These are phyloP conservation scores for Heliconius congener DNA, from an alignment of 1,140 invertebrate genomes.

Conservation along the genomic window DNA sequence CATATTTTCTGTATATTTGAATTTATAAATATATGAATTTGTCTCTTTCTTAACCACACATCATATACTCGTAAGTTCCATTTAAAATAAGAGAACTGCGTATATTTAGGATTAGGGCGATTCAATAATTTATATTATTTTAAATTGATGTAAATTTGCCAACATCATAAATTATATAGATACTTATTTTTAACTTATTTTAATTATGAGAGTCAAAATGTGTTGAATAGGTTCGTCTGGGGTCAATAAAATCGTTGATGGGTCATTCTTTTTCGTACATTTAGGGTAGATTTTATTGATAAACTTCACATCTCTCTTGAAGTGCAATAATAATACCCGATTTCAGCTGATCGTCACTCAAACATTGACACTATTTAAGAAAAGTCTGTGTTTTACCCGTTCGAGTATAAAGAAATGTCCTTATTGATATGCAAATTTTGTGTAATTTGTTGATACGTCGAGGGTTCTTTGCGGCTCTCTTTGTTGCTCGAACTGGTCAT, in stretches of 20 bases:
- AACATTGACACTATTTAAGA: constrained; percentile 72
- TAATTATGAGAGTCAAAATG: constrained; percentile 10
- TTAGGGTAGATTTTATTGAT: constrained; percentile 14
- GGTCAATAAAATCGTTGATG: constrained; percentile 8
- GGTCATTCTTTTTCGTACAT: not conserved
- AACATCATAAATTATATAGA: not conserved
- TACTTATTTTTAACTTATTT: constrained; percentile 4
- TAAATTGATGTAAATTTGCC: not conserved
- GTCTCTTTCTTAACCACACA: too few relatives aligned
- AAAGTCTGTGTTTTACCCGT: constrained; percentile 66
- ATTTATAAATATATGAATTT: not conserved
- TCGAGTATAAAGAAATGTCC: constrained; percentile 49
- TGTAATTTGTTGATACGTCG: constrained; percentile 79
- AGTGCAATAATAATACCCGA: constrained; percentile 15
- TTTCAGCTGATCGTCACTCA: constrained; percentile 46
- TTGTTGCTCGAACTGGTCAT: constrained; percentile 70
- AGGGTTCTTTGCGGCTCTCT: constrained; percentile 76
- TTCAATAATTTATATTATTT: not conserved
- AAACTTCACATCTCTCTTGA: not conserved
- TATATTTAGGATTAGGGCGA: not conserved
- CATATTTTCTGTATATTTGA: not conserved
- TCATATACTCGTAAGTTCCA: too few relatives aligned
- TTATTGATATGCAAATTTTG: constrained; percentile 75
- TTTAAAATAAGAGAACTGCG: not conserved
- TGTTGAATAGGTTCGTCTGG: not conserved